Base-by-base conservation (phyloP, 2,888 invertebrate species). In the Metallyticus violacea region DNA sequence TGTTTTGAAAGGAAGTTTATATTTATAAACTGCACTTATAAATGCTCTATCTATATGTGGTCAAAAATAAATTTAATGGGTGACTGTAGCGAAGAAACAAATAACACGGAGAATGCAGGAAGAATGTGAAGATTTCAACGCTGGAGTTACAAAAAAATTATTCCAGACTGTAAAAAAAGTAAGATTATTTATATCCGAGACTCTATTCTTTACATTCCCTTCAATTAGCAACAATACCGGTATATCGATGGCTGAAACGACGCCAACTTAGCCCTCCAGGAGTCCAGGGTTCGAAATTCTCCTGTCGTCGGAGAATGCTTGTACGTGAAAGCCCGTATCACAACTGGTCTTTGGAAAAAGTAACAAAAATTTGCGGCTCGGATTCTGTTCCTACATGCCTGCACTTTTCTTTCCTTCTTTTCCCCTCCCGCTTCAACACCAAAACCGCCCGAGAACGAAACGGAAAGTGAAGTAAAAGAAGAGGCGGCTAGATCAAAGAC, bases 401-500 rank as follows among this genome's bases (percentile, higher is more conserved):
- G 40, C 40, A 62, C 40, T 62, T 62, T 62, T 62, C 40, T 62
- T 62, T 62, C 40, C 40, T 62, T 62, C 15, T 62, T 62, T 40
- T 62, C 40, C 40, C 40, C 40, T 62, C 40, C 40, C 2, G 40
- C 40, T 62, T 62, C 40, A 62, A 62, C 40, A 62, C 40, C 40
- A 62, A 62, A 62, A 62, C 15, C 9, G 40, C 40, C 22, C 40
- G 4, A 62, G 40, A 62, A 62, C 40, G 40, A 40, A 30, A 40
- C 40, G 40, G 40, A 40, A 40, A 40, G 40, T 40, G 40, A 40
- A 40, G 40, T 40, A 40, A 9, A 40, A 40, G 40, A 40, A 40
- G 40, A 25, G 77, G 83, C 83, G 83, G 83, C 29, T 5, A 7
- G 28, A 28, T 83, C 83, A 83, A 83, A 83, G 83, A 28, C 83